Conservation (phyloP, 2,113 vertebrate genomes). For the Poecilia latipinna region DNA sequence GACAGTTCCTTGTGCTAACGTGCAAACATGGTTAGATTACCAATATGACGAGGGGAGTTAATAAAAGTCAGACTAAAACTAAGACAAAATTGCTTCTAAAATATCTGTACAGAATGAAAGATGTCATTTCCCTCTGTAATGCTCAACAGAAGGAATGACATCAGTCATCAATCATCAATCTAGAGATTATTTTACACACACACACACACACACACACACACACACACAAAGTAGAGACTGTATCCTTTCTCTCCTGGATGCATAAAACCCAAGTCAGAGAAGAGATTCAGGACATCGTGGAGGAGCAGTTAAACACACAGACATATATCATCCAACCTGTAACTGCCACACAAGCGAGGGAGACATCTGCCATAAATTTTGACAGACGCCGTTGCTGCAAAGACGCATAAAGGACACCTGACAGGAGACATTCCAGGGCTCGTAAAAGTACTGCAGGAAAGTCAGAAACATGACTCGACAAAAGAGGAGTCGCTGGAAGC, state of each 20-base stretch:
- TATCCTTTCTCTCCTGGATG: not conserved
- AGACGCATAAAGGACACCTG: constrained; percentile 38
- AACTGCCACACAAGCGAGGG: constrained; percentile 24
- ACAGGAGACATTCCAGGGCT: constrained; percentile 16
- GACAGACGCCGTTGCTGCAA: not conserved
- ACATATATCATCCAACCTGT: constrained; percentile 19
- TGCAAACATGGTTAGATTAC: too few species aligned
- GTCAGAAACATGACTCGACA: too few species aligned
- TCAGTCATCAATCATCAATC: too few species aligned
- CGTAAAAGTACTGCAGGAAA: constrained; percentile 19
- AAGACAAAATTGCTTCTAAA: too few species aligned
- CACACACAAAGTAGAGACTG: not conserved
- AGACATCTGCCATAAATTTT: constrained; percentile 34
- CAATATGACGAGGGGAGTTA: too few species aligned
- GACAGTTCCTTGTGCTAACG: too few species aligned
- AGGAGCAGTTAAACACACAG: constrained; percentile 5
- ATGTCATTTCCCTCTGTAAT: too few species aligned
- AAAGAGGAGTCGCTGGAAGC: not conserved
- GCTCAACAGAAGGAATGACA: too few species aligned
- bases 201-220: too few species aligned
- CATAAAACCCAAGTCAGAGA: not conserved
- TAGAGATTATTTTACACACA: too few species aligned
- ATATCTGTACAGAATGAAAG: too few species aligned
- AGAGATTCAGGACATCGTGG: constrained; percentile 1
- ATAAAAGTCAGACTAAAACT: too few species aligned